A percentile compares a stretch with the other conserved stretches of the same genome.
Evolutionary conservation across 2,113 vertebrate genomes (phyloP).

Genomic region (Ictalurus punctatus): DNA sequence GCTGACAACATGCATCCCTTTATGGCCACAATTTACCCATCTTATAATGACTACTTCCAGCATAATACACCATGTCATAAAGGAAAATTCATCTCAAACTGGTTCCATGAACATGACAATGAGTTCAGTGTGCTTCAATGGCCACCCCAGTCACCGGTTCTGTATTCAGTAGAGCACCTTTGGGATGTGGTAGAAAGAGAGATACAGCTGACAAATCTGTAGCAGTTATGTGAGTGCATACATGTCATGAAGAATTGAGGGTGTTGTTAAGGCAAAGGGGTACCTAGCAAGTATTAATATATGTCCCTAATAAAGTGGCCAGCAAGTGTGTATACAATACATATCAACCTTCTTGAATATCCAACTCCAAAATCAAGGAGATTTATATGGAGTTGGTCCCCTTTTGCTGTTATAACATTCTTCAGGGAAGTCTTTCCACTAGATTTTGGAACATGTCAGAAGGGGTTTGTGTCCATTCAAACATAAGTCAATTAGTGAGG

Average conservation of each 20-base stretch:
- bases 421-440: not conserved
- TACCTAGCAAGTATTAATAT: not conserved
- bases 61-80: too few species aligned
- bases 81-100: too few species aligned
- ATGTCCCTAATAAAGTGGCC: not conserved
- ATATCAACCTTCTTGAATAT: constrained; percentile 35
- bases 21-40: not conserved
- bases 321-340: not conserved
- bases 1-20: too few species aligned
- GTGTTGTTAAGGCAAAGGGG: not conserved
- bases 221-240: not conserved
- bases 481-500: not conserved
- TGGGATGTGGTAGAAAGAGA: not conserved
- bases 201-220: not conserved
- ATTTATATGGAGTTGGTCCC: not conserved
- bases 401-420: not conserved
- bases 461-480: not conserved
- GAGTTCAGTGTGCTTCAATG: too few species aligned
- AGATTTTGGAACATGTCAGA: not conserved
- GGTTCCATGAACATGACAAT: too few species aligned
- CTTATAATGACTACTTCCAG: too few species aligned
- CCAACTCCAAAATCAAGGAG: not conserved
- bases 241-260: not conserved
- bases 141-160: too few species aligned
- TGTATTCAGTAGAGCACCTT: not conserved